These are phyloP conservation scores for Anguilla rostrata DNA, from an alignment of 2,113 vertebrate species.

Conservation along the genomic window DNA sequence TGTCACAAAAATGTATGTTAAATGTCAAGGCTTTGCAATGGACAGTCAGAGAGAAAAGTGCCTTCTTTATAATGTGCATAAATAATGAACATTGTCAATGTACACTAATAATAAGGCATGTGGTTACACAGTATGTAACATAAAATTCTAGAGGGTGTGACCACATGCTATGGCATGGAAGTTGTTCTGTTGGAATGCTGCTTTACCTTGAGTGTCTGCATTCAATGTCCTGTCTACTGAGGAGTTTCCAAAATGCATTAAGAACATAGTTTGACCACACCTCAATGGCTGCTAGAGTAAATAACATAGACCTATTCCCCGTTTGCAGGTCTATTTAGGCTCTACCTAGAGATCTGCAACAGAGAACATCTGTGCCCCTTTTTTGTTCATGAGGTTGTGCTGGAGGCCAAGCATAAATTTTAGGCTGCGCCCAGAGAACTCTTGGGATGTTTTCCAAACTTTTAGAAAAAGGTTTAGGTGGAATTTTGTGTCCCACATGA, in stretches of 20 bases:
- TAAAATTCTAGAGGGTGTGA: background rate
- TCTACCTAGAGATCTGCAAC: background rate
- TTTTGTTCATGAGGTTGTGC: background rate
- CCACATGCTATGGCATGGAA: background rate
- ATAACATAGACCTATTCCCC: background rate
- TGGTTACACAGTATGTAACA: background rate
- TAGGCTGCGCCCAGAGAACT: background rate
- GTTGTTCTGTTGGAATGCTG: background rate
- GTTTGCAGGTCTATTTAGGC: background rate
- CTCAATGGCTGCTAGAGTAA: background rate
- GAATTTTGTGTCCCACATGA: background rate
- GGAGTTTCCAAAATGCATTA: background rate
- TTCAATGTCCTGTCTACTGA: background rate
- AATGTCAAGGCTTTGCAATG: background rate
- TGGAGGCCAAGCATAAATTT: background rate
- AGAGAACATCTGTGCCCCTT: background rate
- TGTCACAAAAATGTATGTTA: background rate
- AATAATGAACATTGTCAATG: background rate
- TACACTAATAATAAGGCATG: background rate
- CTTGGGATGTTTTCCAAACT: background rate
- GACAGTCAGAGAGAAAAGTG: background rate
- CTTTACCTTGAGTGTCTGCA: background rate
- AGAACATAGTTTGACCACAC: background rate
- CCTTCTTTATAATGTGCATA: background rate
- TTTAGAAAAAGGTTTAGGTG: background rate